A percentile compares a stretch with the other conserved stretches of the same genome.
phyloP scores from a whole-genome alignment of 2,888 invertebrate genomes.

The Allophyes oxyacanthae region DNA sequence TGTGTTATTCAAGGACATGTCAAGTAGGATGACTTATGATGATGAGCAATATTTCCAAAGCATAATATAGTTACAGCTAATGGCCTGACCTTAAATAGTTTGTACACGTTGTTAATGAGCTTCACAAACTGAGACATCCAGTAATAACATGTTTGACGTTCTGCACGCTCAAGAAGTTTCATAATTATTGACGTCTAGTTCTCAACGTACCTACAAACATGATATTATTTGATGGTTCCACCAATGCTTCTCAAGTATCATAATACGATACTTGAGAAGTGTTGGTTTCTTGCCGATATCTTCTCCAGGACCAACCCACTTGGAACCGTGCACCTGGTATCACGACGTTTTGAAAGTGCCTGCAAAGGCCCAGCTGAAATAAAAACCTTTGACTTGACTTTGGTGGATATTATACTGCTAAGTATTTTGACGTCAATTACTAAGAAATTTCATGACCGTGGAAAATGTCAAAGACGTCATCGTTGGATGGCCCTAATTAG shows the following conservation, averaged over 20 bases:
- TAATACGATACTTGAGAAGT: too few species aligned
- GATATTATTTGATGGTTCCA: slow-evolving; percentile 17
- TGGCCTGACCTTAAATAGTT: slow-evolving; percentile 26
- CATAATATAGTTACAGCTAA: slow-evolving; percentile 13
- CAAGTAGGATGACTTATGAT: slow-evolving; percentile 13
- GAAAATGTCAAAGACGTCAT: slow-evolving; percentile 33
- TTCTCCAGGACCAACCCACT: too few species aligned
- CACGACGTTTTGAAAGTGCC: too few species aligned
- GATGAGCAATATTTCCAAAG: not conserved
- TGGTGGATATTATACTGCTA: slow-evolving; percentile 17
- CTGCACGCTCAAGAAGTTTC: slow-evolving; percentile 22
- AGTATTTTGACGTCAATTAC: slow-evolving; percentile 26
- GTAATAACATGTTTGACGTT: slow-evolving; percentile 24
- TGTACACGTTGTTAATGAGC: slow-evolving; percentile 29
- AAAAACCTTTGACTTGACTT: too few species aligned
- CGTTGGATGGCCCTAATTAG: slow-evolving; percentile 40
- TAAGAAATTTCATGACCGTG: slow-evolving; percentile 25
- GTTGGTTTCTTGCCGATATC: too few species aligned
- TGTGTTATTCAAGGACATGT: slow-evolving; percentile 21
- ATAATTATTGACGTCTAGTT: slow-evolving; percentile 30
- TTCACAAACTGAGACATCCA: slow-evolving; percentile 8
- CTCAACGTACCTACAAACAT: slow-evolving; percentile 9
- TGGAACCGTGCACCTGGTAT: too few species aligned
- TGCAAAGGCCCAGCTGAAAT: too few species aligned
- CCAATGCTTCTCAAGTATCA: slow-evolving; percentile 30